phyloP scores from a whole-genome alignment of 30 jellyfish, hydroid and myxozoan species.

The Clytia hemisphaerica region DNA sequence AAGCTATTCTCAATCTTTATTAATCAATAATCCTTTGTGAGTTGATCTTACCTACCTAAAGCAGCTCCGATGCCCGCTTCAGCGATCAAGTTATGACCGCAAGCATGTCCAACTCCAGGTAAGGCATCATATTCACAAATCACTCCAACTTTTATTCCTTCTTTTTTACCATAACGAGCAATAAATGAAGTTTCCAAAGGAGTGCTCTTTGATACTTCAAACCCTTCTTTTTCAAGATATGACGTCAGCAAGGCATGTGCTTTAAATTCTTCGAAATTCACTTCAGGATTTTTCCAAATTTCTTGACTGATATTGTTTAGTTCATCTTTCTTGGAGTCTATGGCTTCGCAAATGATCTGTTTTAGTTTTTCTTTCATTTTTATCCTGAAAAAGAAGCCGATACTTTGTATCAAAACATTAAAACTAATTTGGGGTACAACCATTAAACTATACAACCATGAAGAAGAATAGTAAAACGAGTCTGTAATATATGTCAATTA shows the following conservation, averaged over 20 bases:
- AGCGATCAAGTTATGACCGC: constrained; percentile 91
- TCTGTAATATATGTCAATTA: too few relatives aligned
- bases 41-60: constrained; percentile 49
- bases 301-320: constrained; percentile 54
- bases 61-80: constrained; percentile 94
- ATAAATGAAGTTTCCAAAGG: constrained; percentile 78
- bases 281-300: constrained; percentile 78
- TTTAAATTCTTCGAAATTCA: constrained; percentile 56
- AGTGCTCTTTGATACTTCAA: constrained; percentile 47
- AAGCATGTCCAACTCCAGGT: constrained; percentile 97
- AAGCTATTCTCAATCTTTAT: too few relatives aligned
- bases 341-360: constrained; percentile 8
- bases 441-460: too few relatives aligned
- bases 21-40: too few relatives aligned
- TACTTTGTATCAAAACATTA: too few relatives aligned
- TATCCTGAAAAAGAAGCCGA: too few relatives aligned
- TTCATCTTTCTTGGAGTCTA: constrained; percentile 32
- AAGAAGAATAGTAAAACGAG: too few relatives aligned
- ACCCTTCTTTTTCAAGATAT: constrained; percentile 67
- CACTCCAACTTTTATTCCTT: constrained; percentile 69
- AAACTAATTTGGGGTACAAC: too few relatives aligned
- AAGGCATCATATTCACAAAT: constrained; percentile 91
- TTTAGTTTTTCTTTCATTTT: constrained; percentile 28
- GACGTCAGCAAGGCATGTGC: constrained; percentile 58
- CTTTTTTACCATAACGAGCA: constrained; percentile 64